Evolutionary conservation across 2,797 vertebrate genomes (phyloP).

Genomic region (Vipera latastei): DNA sequence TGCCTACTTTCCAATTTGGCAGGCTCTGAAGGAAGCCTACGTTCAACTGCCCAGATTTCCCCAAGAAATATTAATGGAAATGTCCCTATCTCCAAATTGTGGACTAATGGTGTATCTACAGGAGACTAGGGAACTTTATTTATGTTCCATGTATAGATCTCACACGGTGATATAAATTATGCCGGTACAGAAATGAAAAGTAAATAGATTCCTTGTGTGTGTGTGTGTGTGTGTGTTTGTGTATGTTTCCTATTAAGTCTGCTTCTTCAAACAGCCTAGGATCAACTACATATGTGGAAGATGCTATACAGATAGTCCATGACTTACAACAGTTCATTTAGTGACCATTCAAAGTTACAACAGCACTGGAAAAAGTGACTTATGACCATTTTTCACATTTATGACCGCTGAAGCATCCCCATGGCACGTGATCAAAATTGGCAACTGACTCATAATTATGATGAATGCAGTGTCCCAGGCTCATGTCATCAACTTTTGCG

Average conservation of each 20-base stretch:
- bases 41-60: not conserved
- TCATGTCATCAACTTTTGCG: too few relatives aligned
- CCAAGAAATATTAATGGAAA: slow-evolving; percentile 4
- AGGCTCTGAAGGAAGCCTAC: slow-evolving; percentile 1
- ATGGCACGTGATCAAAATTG: too few relatives aligned
- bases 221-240: not conserved
- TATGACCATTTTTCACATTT: not conserved
- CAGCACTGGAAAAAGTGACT: not conserved
- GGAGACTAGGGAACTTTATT: slow-evolving; percentile 13
- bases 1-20: not conserved
- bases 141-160: slow-evolving; percentile 32
- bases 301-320: not conserved
- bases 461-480: too few relatives aligned
- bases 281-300: not conserved
- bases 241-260: not conserved
- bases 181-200: not conserved
- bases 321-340: not conserved
- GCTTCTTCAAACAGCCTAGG: not conserved
- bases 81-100: slow-evolving; percentile 12
- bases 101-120: not conserved
- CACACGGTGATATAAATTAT: slow-evolving; percentile 7
- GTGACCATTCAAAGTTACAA: not conserved
- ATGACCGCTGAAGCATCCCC: too few relatives aligned
- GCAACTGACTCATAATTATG: too few relatives aligned
- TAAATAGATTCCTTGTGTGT: not conserved